Evolutionary conservation across 2,888 invertebrate genomes (phyloP).

Genomic region (Stenodema calcarata): DNA sequence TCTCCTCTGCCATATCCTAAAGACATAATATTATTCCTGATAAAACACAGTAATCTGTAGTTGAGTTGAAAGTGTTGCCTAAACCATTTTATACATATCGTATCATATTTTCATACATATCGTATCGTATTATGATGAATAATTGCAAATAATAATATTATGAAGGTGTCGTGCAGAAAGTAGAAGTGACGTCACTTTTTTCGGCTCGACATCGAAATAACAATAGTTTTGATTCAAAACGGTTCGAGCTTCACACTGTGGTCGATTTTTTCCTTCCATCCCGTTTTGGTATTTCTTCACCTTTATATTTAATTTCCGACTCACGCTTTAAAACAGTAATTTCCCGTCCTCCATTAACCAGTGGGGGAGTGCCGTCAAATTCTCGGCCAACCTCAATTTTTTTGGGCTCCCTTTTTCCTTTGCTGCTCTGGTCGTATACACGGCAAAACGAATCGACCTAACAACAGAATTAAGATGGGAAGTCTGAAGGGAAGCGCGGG

Average conservation of each 20-base stretch:
- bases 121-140: no score
- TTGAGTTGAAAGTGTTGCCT: no score
- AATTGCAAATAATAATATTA: no score
- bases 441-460: conserved; percentile 46
- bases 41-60: no score
- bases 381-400: conserved; percentile 34
- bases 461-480: conserved; percentile 47
- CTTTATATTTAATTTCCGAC: conserved; percentile 44
- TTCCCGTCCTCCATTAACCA: conserved; percentile 41
- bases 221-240: neutral
- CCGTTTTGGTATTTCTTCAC: neutral
- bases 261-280: neutral
- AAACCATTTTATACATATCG: no score
- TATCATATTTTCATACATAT: no score
- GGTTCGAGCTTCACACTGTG: neutral
- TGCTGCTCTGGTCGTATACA: neutral
- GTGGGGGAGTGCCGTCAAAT: conserved; percentile 36
- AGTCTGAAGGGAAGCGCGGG: neutral
- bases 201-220: no score
- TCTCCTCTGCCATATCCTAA: no score
- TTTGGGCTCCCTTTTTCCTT: conserved; percentile 16
- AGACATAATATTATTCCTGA: no score
- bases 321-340: conserved; percentile 45
- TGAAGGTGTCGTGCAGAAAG: no score
- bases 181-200: no score